phyloP scores from a whole-genome alignment of 1,140 invertebrate species.

The Drusus annulatus region DNA sequence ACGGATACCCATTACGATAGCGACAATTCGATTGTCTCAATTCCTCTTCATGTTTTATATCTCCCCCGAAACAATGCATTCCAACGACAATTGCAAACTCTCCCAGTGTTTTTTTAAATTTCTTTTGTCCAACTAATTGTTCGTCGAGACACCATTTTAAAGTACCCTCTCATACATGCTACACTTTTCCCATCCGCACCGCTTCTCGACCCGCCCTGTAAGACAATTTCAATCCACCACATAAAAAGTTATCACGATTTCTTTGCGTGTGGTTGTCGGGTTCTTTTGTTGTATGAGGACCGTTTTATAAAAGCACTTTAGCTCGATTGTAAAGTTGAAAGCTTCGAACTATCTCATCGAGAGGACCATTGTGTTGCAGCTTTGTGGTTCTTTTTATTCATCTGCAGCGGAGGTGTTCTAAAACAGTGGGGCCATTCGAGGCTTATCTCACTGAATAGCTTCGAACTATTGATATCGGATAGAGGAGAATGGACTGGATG shows the following conservation, averaged over 20 bases:
- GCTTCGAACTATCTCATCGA: neutral
- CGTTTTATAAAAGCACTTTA: neutral
- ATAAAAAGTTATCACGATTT: neutral
- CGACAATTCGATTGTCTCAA: neutral
- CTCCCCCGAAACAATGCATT: conserved; percentile 10
- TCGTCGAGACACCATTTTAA: neutral
- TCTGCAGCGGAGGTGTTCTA: neutral
- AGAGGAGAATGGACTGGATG: too few species aligned
- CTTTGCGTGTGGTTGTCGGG: too few species aligned
- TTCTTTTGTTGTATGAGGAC: too few species aligned
- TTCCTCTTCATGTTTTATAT: neutral
- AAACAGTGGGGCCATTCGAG: neutral
- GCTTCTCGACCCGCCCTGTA: neutral
- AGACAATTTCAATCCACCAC: conserved; percentile 3
- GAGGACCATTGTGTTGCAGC: neutral
- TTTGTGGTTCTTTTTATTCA: conserved; percentile 1
- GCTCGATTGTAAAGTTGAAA: neutral
- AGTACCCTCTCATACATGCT: neutral
- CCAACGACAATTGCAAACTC: conserved; percentile 6
- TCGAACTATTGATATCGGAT: too few species aligned
- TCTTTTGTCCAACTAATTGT: conserved; percentile 7
- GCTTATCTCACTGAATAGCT: too few species aligned
- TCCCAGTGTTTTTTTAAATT: neutral
- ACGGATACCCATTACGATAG: neutral
- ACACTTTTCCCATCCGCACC: neutral